phyloP scores from a whole-genome alignment of 1,140 invertebrate species.

The Cherax quadricarinatus region DNA sequence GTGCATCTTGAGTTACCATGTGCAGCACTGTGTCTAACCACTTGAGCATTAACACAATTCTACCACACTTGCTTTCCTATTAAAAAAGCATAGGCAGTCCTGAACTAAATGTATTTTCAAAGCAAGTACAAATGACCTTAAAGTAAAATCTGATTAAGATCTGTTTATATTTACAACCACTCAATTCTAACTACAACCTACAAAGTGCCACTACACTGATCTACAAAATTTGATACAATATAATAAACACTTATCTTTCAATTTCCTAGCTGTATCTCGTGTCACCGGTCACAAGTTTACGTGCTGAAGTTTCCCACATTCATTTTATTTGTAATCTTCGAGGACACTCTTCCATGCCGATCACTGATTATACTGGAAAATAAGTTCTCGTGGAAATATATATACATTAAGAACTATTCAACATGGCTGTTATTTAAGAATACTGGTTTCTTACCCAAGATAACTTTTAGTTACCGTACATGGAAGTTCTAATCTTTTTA shows the following conservation, averaged over 20 bases:
- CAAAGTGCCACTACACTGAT: constrained; percentile 35
- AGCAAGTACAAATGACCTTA: background rate
- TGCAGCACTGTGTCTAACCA: background rate
- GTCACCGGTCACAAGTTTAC: constrained; percentile 24
- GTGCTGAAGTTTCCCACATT: constrained; percentile 8
- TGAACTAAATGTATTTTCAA: background rate
- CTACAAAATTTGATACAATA: constrained; percentile 41
- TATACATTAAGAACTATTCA: constrained; percentile 34
- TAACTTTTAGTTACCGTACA: background rate
- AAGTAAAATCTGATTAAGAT: background rate
- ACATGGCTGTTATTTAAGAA: constrained; percentile 12
- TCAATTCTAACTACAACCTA: constrained; percentile 19
- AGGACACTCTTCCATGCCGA: constrained; percentile 21
- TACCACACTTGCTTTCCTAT: background rate
- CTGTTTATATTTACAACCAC: constrained; percentile 34
- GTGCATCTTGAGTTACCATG: background rate
- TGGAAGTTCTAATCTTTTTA: constrained; percentile 14
- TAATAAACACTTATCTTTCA: constrained; percentile 14
- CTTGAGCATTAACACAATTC: background rate
- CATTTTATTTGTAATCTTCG: constrained; percentile 2
- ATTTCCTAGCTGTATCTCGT: constrained; percentile 23
- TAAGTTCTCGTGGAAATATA: constrained; percentile 42
- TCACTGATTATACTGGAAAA: constrained; percentile 36
- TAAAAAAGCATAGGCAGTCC: background rate
- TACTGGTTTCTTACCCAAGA: constrained; percentile 24